Evolutionary conservation across 2,113 vertebrate species (phyloP).

Genomic region (Myotis yumanensis): DNA sequence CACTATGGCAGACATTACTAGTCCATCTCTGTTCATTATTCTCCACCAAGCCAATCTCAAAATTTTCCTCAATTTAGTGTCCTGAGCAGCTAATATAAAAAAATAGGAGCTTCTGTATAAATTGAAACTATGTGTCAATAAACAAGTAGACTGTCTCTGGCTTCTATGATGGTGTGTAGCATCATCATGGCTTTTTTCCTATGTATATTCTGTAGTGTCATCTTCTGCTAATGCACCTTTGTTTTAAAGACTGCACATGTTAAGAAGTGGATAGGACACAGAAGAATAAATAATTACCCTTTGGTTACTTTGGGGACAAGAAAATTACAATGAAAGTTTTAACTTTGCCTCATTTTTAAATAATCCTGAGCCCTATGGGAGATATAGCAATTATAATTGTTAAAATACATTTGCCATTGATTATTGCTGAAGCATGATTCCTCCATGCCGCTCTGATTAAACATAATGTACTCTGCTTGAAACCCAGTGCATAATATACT

Average conservation of each 20-base stretch:
- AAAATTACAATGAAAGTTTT: conserved; percentile 5
- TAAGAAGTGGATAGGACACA: not conserved
- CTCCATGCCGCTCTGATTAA: conserved; percentile 34
- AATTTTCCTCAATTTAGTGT: not conserved
- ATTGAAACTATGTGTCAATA: not conserved
- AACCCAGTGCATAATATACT: not conserved
- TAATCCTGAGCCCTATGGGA: not conserved
- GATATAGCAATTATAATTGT: not conserved
- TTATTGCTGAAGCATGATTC: conserved; percentile 4
- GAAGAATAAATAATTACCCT: not conserved
- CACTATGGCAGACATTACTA: not conserved
- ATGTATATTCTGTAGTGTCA: not conserved
- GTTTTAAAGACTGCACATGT: not conserved
- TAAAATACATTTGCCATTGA: not conserved
- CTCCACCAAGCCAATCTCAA: not conserved
- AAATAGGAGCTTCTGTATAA: not conserved
- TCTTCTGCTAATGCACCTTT: not conserved
- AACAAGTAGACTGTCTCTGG: not conserved
- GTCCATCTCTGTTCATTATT: not conserved
- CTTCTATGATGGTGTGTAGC: not conserved
- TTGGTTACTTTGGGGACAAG: not conserved
- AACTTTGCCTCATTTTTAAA: not conserved
- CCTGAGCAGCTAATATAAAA: not conserved
- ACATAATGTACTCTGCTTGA: not conserved
- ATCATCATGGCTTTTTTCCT: not conserved